Conservation (phyloP, 2,888 invertebrate genomes). For the Pachydiplax longipennis region DNA sequence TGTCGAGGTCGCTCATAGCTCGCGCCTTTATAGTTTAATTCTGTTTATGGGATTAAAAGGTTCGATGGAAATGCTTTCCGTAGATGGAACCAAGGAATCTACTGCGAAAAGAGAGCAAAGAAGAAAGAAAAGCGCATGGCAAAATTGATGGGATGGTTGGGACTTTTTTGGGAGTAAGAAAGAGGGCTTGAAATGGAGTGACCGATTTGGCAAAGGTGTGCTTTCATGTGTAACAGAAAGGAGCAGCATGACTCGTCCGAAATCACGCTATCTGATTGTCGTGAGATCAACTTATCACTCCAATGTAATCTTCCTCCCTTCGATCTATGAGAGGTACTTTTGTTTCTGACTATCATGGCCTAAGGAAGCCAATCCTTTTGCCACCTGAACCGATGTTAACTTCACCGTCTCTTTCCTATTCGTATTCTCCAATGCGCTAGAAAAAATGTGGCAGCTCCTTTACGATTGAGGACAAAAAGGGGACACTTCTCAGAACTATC, state of each 20-base stretch:
- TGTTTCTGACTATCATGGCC: constrained; percentile 40
- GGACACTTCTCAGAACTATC: no score
- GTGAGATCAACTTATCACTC: constrained; percentile 43
- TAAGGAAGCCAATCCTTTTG: background rate
- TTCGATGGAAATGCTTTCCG: no score
- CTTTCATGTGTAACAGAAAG: constrained; percentile 40
- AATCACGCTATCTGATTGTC: constrained; percentile 43
- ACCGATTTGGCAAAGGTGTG: constrained; percentile 27
- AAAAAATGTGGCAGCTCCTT: background rate
- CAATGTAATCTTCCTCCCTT: constrained; percentile 26
- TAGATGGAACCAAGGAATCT: no score
- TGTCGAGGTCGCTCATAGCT: no score
- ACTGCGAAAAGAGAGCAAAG: background rate
- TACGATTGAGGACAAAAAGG: no score
- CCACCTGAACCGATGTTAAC: background rate
- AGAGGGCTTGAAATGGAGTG: background rate
- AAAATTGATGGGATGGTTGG: background rate
- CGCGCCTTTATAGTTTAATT: no score
- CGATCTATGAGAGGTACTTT: background rate
- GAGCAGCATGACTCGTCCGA: constrained; percentile 36
- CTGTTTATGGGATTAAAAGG: no score
- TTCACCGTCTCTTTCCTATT: background rate
- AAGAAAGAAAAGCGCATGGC: background rate
- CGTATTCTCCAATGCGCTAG: background rate
- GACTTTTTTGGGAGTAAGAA: background rate